Evolutionary conservation across 92 coral and sea anemone species (phyloP), one percentile per base, ranked within the genome.

Genomic region (Diadumene lineata): DNA sequence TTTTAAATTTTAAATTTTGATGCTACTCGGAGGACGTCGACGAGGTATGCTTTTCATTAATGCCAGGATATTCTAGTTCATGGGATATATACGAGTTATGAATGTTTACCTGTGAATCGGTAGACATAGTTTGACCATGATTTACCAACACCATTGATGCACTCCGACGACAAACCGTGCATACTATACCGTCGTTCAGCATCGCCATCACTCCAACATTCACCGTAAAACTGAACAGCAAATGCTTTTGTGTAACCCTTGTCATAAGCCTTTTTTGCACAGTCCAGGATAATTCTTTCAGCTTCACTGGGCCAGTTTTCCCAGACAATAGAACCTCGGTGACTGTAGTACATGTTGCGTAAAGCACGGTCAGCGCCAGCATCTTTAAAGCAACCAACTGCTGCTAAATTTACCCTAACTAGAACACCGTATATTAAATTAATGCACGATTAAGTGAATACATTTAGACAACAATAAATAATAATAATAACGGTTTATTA

Each of bases 141-240:
- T 28, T 43, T 68, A 13, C 82, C 82, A 24, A 78, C 76, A 13
- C 75, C 82, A 56, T 29, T n/a, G 23, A 15, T 27, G 21, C 82
- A 78, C 55, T 68, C 33, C 6, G 17, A 0, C 11, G 82, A 67
- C 11, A 9, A 7, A 17, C 82, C 82, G 26, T 55, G 44, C 56
- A 0, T 55, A 6, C 30, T 28, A 50, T 30, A 78, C 19, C 82
- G 28, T 8, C 1, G 16, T 28, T 34, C 44, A 8, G 82, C 82
- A 1, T 31, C 21, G 19, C 82, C 75, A 56, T 78, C 82, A 33
- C 82, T 78, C 82, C 82, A 78, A 23, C 82, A 78, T 48, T 78
- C 82, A 22, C 82, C 82, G 57, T 58, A 78, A 18, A 15, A 78
- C 60, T 78, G 75, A 53, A 78, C 50, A 68, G 44, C 82, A 46